Base-by-base conservation (phyloP, 2,888 invertebrate species). In the Epiperipatus broadwayi region DNA sequence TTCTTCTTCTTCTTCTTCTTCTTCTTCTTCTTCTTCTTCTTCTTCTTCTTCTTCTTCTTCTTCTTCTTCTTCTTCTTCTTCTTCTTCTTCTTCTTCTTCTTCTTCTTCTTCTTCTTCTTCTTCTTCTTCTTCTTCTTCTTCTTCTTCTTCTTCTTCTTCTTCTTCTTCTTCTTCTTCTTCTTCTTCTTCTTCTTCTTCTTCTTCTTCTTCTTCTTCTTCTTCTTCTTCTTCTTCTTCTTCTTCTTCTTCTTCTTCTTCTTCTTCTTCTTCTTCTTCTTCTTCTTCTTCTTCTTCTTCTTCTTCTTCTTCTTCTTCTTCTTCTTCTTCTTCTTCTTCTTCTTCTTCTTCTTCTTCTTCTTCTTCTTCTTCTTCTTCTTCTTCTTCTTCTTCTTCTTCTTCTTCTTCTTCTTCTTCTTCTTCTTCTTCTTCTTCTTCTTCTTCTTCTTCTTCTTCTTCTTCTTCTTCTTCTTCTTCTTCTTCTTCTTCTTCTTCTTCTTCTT, bases 381-480 rank as follows among this genome's bases (percentile, higher is more conserved):
- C 35, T 31, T 7, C 31, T 31, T n/a, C 31, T 34, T 10, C 35
- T 34, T 10, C 35, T 34, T 10, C 35, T 34, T 10, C 35, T 34
- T 10, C 35, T 34, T 10, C 22, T 34, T 10, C 35, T 34, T 10
- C 35, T 34, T 10, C 15, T 34, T 10, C 22, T 34, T 10, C 35
- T 34, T 10, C 35, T 34, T 10, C 35, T 34, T 10, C 35, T 34
- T 10, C 35, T 34, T 10, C 22, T 34, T 10, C 35, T 34, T 10
- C 35, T 34, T 10, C 35, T 34, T 10, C 22, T 34, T 10, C 35
- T 31, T 7, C 31, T 31, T n/a, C 31, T 34, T 10, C 35, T 34
- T 10, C 35, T 34, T 10, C 35, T 34, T 10, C 35, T 34, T 10
- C 35, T 34, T 10, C 22, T 34, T 10, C 35, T 34, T 10, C 35